phyloP scores from a whole-genome alignment of 1,140 invertebrate genomes.

The Cepaea nemoralis region DNA sequence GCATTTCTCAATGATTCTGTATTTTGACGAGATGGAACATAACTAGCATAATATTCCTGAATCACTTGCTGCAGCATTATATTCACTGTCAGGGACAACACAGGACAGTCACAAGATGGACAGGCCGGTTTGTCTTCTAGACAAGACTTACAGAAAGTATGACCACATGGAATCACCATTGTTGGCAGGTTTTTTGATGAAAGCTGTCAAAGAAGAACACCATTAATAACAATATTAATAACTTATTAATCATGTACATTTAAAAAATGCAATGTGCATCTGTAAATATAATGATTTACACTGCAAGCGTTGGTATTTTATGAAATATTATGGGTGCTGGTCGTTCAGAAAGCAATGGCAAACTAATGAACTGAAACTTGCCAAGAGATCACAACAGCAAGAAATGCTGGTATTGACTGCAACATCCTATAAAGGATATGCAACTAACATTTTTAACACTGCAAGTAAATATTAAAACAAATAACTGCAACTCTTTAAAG shows the following conservation, averaged over 20 bases:
- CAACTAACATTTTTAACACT: no score
- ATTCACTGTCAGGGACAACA: slow-evolving; percentile 53
- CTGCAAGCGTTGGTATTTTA: no score
- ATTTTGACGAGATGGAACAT: neutral
- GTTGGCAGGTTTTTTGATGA: slow-evolving; percentile 46
- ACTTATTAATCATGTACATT: neutral
- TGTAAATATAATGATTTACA: no score
- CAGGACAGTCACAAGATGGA: slow-evolving; percentile 50
- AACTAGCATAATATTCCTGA: slow-evolving; percentile 49
- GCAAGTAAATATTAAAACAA: no score
- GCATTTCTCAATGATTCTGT: neutral
- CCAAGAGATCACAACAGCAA: no score
- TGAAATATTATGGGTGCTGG: no score
- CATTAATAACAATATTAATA: neutral
- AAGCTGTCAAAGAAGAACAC: slow-evolving; percentile 44
- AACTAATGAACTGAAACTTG: no score
- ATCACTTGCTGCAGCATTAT: slow-evolving; percentile 63
- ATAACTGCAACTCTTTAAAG: no score
- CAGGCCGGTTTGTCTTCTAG: slow-evolving; percentile 47
- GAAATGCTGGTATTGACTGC: no score
- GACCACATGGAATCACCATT: slow-evolving; percentile 60
- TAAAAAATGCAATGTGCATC: no score
- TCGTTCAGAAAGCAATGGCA: no score
- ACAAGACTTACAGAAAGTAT: slow-evolving; percentile 56
- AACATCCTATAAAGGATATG: no score